Percentiles rank a stretch among this genome's conserved stretches.
These are phyloP conservation scores for Misgurnus anguillicaudatus DNA, from an alignment of 2,113 vertebrate genomes.

Conservation along the genomic window DNA sequence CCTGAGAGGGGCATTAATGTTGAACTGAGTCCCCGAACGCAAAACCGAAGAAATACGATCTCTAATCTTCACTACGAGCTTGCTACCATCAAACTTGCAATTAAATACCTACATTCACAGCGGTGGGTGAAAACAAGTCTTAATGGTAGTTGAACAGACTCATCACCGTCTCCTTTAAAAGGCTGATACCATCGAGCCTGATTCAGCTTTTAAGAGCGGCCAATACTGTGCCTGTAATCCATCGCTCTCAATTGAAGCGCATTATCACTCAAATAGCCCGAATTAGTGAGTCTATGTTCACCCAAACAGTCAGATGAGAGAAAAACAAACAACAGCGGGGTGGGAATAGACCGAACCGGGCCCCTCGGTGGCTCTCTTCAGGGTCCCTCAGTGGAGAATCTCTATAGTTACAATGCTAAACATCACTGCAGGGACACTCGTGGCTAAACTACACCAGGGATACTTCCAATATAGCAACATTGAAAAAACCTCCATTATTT, in stretches of 20 bases:
- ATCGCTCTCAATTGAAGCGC: conserved; percentile 65
- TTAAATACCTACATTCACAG: conserved; percentile 43
- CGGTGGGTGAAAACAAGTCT: conserved; percentile 39
- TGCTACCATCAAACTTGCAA: conserved; percentile 53
- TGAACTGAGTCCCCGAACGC: conserved; percentile 60
- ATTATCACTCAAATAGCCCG: conserved; percentile 69
- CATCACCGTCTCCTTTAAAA: conserved; percentile 21
- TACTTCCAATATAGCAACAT: conserved; percentile 48
- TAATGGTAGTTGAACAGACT: conserved; percentile 23
- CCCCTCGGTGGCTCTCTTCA: conserved; percentile 61
- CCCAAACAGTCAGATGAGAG: conserved; percentile 53
- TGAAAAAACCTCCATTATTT: conserved; percentile 12
- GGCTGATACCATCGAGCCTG: conserved; percentile 53
- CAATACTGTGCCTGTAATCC: conserved; percentile 61
- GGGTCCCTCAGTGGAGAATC: conserved; percentile 68
- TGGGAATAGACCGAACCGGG: conserved; percentile 66
- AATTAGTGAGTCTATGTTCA: conserved; percentile 70
- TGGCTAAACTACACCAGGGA: conserved; percentile 46
- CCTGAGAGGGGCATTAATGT: conserved; percentile 62
- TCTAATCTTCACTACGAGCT: conserved; percentile 63
- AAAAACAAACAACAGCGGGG: conserved; percentile 74
- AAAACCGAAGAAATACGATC: conserved; percentile 65
- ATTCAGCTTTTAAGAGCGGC: conserved; percentile 61
- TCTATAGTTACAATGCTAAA: conserved; percentile 66
- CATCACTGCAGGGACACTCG: conserved; percentile 29